These are phyloP conservation scores for Prunella himalayana DNA, from an alignment of 2,113 vertebrate genomes.

Conservation along the genomic window DNA sequence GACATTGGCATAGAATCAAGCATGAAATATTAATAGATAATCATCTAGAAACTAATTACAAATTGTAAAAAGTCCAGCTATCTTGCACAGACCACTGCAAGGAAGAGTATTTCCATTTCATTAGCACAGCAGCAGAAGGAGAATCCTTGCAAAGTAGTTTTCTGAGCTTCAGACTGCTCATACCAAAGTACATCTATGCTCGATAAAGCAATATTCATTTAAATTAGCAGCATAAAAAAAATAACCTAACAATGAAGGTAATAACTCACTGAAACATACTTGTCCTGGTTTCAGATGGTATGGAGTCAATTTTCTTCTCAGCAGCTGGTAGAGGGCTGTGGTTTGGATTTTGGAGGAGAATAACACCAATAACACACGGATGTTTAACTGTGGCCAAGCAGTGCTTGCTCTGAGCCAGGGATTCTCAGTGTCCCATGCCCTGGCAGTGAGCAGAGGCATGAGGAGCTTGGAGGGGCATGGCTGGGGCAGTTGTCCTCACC, in stretches of 20 bases:
- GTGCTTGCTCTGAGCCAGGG: not conserved
- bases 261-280: not conserved
- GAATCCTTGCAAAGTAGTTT: not conserved
- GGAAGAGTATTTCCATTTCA: not conserved
- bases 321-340: not conserved
- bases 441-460: not conserved
- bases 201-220: not conserved
- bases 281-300: not conserved
- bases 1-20: not conserved
- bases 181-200: not conserved
- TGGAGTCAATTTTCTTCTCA: not conserved
- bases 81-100: not conserved
- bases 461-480: not conserved
- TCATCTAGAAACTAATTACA: conserved; percentile 32
- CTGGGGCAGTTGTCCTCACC: not conserved
- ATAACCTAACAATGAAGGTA: not conserved
- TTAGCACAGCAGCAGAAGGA: not conserved
- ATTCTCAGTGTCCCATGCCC: not conserved
- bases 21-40: conserved; percentile 33
- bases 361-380: not conserved
- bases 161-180: not conserved
- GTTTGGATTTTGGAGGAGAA: not conserved
- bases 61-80: not conserved
- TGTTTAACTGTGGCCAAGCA: not conserved
- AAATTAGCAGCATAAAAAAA: not conserved